Conservation (phyloP, 2,113 vertebrate genomes). For the Strix uralensis region DNA sequence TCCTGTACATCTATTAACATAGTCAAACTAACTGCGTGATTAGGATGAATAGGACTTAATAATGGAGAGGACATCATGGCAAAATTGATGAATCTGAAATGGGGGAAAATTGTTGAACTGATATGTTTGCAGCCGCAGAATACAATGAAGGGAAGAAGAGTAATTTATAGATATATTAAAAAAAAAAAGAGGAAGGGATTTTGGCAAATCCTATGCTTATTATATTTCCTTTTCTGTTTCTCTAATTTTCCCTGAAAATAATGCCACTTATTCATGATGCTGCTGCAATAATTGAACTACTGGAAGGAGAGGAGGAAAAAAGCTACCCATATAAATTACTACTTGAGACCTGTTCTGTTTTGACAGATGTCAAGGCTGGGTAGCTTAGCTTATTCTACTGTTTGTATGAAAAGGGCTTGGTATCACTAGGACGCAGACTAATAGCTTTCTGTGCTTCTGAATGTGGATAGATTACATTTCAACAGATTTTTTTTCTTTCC, state of each 20-base stretch:
- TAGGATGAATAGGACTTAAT: not conserved
- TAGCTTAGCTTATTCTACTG: not conserved
- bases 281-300: conserved; percentile 19
- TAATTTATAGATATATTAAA: not conserved
- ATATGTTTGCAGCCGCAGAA: not conserved
- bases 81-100: not conserved
- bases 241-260: not conserved
- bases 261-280: not conserved
- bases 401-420: not conserved
- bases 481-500: not conserved
- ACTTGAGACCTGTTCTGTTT: not conserved
- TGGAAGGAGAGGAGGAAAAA: not conserved
- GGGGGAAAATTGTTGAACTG: not conserved
- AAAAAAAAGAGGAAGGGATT: not conserved
- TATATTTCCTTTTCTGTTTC: not conserved
- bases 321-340: not conserved
- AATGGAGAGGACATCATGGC: not conserved
- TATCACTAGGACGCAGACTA: not conserved
- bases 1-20: not conserved
- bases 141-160: not conserved
- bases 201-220: not conserved
- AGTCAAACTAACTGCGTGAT: not conserved
- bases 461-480: not conserved
- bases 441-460: not conserved
- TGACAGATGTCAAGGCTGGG: conserved; percentile 22